A percentile compares a stretch with the other conserved stretches of the same genome.
Evolutionary conservation across 2,888 invertebrate genomes (phyloP).

Genomic region (Ormyrus rosae): DNA sequence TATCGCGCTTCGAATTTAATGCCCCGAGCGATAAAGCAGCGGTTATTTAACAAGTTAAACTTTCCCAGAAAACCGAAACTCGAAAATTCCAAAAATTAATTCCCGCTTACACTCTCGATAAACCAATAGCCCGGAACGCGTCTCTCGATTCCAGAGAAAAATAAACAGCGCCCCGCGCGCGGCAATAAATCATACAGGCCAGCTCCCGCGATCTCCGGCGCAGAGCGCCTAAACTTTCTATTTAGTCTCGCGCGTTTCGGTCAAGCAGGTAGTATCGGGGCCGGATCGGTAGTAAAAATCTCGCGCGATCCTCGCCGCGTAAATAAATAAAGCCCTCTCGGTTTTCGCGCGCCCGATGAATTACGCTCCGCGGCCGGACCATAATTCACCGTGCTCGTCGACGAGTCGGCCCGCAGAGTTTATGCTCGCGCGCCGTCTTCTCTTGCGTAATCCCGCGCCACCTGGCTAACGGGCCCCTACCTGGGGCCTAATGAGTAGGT

Average conservation of each 20-base stretch:
- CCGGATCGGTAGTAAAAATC: constrained; percentile 17
- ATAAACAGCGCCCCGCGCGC: too few relatives aligned
- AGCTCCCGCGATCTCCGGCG: too few relatives aligned
- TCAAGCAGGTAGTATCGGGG: constrained; percentile 14
- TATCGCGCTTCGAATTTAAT: too few relatives aligned
- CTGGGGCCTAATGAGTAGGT: constrained; percentile 74
- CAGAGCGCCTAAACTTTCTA: constrained; percentile 25
- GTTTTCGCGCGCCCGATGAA: constrained; percentile 62
- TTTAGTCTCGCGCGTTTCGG: constrained; percentile 21
- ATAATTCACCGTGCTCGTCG: constrained; percentile 67
- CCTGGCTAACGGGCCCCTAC: constrained; percentile 63
- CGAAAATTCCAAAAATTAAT: too few relatives aligned
- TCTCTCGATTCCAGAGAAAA: too few relatives aligned
- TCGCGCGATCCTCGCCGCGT: constrained; percentile 21
- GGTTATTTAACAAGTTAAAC: too few relatives aligned
- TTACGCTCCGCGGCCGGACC: constrained; percentile 69
- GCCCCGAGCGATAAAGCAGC: too few relatives aligned
- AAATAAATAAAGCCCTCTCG: constrained; percentile 53
- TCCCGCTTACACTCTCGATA: too few relatives aligned
- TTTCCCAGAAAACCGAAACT: too few relatives aligned
- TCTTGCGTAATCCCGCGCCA: constrained; percentile 68
- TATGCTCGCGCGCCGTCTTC: constrained; percentile 62
- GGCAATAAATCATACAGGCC: too few relatives aligned
- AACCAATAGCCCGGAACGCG: too few relatives aligned
- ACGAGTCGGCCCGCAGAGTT: constrained; percentile 63